These are phyloP conservation scores for Eumacrocentrus americanus DNA, from an alignment of 2,888 invertebrate genomes.

Conservation along the genomic window DNA sequence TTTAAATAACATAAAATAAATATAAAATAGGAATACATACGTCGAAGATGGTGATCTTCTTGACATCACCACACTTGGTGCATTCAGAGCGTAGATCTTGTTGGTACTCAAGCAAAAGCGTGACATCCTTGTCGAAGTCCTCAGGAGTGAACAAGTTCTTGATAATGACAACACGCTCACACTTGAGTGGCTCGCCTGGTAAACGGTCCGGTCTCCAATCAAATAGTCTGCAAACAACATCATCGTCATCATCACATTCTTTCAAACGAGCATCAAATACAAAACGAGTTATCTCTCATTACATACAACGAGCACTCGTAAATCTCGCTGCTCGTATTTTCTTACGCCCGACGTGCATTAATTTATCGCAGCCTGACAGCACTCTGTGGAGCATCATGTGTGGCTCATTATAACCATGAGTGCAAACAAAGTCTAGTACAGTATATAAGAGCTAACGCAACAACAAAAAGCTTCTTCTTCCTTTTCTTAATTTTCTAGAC, in stretches of 20 bases:
- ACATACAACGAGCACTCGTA: slow-evolving; percentile 24
- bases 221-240: slow-evolving; percentile 70
- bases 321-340: slow-evolving; percentile 34
- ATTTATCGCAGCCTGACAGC: slow-evolving; percentile 15
- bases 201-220: slow-evolving; percentile 97
- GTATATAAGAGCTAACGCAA: background rate
- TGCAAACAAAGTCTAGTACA: background rate
- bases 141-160: slow-evolving; percentile 91
- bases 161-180: slow-evolving; percentile 90
- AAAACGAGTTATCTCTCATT: slow-evolving; percentile 12
- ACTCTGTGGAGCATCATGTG: slow-evolving; percentile 4
- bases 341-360: slow-evolving; percentile 25
- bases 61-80: slow-evolving; percentile 87
- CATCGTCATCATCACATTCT: slow-evolving; percentile 5
- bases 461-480: background rate
- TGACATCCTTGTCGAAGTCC: slow-evolving; percentile 88
- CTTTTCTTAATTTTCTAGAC: background rate
- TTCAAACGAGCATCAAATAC: slow-evolving; percentile 2
- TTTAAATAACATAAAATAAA: background rate
- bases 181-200: slow-evolving; percentile 82
- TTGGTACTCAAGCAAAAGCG: slow-evolving; percentile 87
- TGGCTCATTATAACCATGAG: background rate
- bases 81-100: slow-evolving; percentile 90
- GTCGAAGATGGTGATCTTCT: slow-evolving; percentile 90
- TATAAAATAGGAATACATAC: slow-evolving; percentile 64